Evolutionary conservation across 2,797 vertebrate genomes (phyloP), one percentile per base, ranked within the genome.

Genomic region (Lagorchestes hirsutus): DNA sequence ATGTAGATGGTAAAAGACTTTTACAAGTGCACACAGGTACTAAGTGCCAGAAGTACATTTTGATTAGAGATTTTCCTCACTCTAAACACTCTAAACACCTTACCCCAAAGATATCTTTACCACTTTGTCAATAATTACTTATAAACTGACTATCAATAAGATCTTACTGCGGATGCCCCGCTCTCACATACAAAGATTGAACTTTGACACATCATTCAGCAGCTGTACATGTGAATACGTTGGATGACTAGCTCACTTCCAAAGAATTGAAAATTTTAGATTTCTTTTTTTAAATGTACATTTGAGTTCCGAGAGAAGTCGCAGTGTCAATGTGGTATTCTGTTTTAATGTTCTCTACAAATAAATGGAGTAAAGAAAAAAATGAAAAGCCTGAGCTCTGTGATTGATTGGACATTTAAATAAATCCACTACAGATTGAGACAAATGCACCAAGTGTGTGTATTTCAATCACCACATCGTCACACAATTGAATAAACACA

Each of bases 401-500:
- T 98, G 96, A 97, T 98, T 97, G 97, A 98, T 97, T 95, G 96
- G 96, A 93, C 97, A 95, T 97, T 98, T 97, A 98, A 97, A 97
- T 97, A 97, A 96, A 96, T 93, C 67, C 93, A 93, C 92, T 95
- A 58, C 92, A 98, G 97, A 98, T 98, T 97, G 97, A 98, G 97
- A 98, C 97, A 98, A 97, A 98, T 98, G 97, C 24, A 0, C 93
- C 8, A 8, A 97, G 97, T 31, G 4, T 59, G 95, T 96, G 98
- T 97, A 95, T 97, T 98, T 98, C 97, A 97, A 97, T 98, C 98
- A 98, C 96, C 96, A 95, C 95, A 96, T 98, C 95, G 0, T 97
- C 97, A 97, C 96, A 97, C 96, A 98, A 97, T 96, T 96, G 96
- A 97, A 98, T 97, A 98, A 98, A 97, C 97, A 98, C 98, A 98